Evolutionary conservation across 2,888 invertebrate genomes (phyloP), one percentile per base, ranked within the genome.

Genomic region (Desoria tigrina): DNA sequence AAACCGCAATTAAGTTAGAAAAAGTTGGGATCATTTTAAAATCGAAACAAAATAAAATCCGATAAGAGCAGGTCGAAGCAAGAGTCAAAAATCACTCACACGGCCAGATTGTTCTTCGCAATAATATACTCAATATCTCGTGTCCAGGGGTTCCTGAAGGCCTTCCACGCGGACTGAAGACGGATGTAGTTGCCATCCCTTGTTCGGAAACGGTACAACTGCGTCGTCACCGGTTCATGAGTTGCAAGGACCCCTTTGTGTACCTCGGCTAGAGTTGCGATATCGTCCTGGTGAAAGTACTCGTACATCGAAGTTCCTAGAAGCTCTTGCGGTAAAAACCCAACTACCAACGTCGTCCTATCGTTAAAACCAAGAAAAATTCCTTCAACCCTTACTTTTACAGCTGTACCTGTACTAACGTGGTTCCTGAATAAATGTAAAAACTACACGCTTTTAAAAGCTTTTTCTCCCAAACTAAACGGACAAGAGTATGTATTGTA

Each of bases 91-190:
- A 32, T 7, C 4, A 32, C 58, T 83, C 80, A 89, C 84, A 86
- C 82, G 66, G 92, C 84, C 54, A 91, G 84, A 0, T 87, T 88
- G 81, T 94, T 94, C 80, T 90, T 92, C 0, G 93, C 90, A 73
- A 94, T 89, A 71, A 95, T 84, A 79, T 90, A 92, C 78, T 96
- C 95, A 69, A 93, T 88, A 78, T 95, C 95, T 81, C 93, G 93
- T 1, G 94, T 95, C 94, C 94, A 95, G 0, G 96, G 96, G 81
- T 95, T 95, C 77, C 87, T 87, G 80, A 96, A 94, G 0, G 90
- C 88, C 76, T 89, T 92, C 88, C 92, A 92, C 78, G 89, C 89
- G 68, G 92, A 93, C 78, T 89, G 88, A 18, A 95, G 80, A 60
- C 86, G 84, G 3, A 88, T 84, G 77, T 86, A 89, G 2, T 85